Conservation (phyloP, 2,797 vertebrate genomes). For the Craterocephalus amniculus region DNA sequence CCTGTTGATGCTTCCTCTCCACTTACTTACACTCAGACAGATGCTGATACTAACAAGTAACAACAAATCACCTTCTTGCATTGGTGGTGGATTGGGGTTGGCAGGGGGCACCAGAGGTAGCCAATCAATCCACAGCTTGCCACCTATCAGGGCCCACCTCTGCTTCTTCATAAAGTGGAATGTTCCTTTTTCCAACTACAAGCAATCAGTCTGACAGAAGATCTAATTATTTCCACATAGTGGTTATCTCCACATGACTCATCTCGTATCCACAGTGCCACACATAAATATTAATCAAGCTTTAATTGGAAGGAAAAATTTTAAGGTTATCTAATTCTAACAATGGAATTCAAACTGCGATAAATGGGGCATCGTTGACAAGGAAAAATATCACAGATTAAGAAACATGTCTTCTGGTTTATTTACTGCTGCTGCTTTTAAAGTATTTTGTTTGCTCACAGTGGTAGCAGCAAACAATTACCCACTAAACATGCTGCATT, state of each 20-base stretch:
- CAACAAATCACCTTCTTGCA: conserved; percentile 1
- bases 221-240: conserved; percentile 51
- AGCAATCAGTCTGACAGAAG: conserved; percentile 32
- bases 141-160: not conserved
- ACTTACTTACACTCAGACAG: not conserved
- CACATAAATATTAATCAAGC: conserved; percentile 43
- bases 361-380: conserved; percentile 47
- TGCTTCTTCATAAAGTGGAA: conserved; percentile 11
- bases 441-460: conserved; percentile 51
- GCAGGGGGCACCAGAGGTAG: not conserved
- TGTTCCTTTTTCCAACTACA: conserved; percentile 14
- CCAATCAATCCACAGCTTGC: conserved; percentile 16
- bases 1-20: not conserved
- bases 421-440: conserved; percentile 56
- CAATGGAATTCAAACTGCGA: conserved; percentile 48
- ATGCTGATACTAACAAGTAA: not conserved
- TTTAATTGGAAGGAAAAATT: conserved; percentile 48
- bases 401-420: conserved; percentile 38
- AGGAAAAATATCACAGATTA: conserved; percentile 35
- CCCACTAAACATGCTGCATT: conserved; percentile 30
- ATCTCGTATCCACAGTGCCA: conserved; percentile 19
- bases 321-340: conserved; percentile 58
- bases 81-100: not conserved
- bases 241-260: conserved; percentile 40
- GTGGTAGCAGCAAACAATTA: conserved; percentile 47